Evolutionary conservation across 2,888 invertebrate genomes (phyloP), one percentile per base, ranked within the genome.

Genomic region (Hyposoter dolosus): DNA sequence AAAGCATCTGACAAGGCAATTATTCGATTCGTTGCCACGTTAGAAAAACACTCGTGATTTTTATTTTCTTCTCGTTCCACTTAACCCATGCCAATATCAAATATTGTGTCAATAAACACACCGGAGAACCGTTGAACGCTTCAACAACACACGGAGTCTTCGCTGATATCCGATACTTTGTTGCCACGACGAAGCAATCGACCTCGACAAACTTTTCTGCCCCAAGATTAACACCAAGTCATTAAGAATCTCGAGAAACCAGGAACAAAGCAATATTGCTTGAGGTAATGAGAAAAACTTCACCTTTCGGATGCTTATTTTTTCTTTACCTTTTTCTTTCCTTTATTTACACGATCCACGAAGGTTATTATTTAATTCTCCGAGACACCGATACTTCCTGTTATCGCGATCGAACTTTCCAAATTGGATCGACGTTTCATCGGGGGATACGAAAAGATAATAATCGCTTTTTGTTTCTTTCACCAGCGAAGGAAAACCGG

Each of bases 1-100:
- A 47, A 53, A 79, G 74, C 78, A 79, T 78, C 66, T 66, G 78
- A 72, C 45, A 72, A 23, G 32, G 15, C 43, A 19, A 53, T 47
- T 69, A 47, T 69, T 17, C 65, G 45, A 28, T 69, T 40, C 17
- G 15, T 45, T 53, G 43, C 40, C 35, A 72, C 60, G 12, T 56
- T 9, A 35, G 32, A 63, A 45, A 79, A 56, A 60, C 7, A 19
- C 56, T 60, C 43, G 43, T 23, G 10, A 17, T 74, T 60, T 43
- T 50, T 40, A 19, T 19, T 40, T 19, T 2, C 12, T 19, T 19
- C 45, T 47, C 45, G 35, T 40, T 35, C n/a, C 68, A 47, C 68
- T 69, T 23, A 19, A 56, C 40, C 40, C 50, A 15, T 23, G 56
- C 40, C 74, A 43, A 40, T 56, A 47, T 63, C 43, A 45, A 45